These are phyloP conservation scores for Ardeotis arabs DNA, from an alignment of 2,113 vertebrate genomes.

Conservation along the genomic window DNA sequence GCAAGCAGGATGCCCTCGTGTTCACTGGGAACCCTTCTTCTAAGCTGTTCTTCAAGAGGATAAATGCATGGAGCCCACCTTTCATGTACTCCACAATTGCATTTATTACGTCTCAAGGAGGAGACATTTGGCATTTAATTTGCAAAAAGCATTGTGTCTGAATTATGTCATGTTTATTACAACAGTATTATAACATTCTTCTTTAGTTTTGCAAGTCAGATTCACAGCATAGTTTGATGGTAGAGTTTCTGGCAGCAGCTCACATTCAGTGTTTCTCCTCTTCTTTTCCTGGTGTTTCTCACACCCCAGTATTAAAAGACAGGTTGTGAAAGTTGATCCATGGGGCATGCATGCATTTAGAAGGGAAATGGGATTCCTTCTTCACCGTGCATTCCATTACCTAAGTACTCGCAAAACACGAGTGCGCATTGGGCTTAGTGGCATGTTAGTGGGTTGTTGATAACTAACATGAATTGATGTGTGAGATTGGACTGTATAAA, in stretches of 20 bases:
- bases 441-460: background rate
- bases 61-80: background rate
- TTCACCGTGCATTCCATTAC: background rate
- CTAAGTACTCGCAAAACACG: background rate
- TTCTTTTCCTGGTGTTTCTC: background rate
- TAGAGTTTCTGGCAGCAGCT: background rate
- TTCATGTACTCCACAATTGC: background rate
- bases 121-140: slow-evolving; percentile 27
- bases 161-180: slow-evolving; percentile 30
- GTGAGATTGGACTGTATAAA: background rate
- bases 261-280: background rate
- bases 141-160: slow-evolving; percentile 36
- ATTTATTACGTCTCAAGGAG: slow-evolving; percentile 38
- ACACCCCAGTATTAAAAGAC: background rate
- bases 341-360: background rate
- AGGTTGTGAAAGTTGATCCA: background rate
- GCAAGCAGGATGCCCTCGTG: background rate
- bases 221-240: background rate
- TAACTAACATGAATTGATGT: background rate
- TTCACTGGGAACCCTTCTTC: background rate
- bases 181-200: background rate
- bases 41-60: background rate
- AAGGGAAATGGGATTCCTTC: background rate
- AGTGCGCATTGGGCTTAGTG: background rate
- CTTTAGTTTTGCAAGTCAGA: background rate